Conservation (phyloP, 1,140 invertebrate species). For the Tribolium madens region DNA sequence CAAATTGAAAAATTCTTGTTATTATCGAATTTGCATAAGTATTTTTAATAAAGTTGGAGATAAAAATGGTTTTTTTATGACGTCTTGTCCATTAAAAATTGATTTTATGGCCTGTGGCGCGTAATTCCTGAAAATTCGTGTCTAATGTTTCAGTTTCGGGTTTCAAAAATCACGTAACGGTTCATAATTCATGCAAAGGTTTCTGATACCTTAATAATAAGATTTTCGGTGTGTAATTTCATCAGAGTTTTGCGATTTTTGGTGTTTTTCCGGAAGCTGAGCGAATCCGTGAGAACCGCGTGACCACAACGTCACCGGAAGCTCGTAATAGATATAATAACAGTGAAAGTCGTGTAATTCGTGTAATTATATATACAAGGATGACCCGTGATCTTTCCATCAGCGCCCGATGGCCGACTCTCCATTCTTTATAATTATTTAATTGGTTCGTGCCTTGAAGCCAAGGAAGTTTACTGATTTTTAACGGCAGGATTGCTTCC, state of each 20-base stretch:
- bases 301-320: conserved; percentile 43
- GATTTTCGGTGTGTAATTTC: conserved; percentile 14
- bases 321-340: conserved; percentile 47
- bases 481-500: conserved; percentile 11
- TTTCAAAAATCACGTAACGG: conserved; percentile 16
- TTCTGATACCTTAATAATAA: conserved; percentile 5
- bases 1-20: no score
- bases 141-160: conserved; percentile 9
- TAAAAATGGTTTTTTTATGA: no score
- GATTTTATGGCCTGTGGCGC: background rate
- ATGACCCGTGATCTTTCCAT: conserved; percentile 42
- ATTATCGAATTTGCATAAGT: no score
- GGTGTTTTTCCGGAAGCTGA: conserved; percentile 6
- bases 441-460: conserved; percentile 28
- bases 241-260: background rate
- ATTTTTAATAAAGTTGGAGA: no score
- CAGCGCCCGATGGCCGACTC: conserved; percentile 29
- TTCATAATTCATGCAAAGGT: background rate
- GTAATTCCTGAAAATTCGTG: conserved; percentile 10
- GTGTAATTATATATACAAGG: conserved; percentile 40
- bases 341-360: conserved; percentile 42
- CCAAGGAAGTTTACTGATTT: conserved; percentile 32
- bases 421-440: conserved; percentile 38
- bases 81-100: no score
- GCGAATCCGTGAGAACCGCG: conserved; percentile 39